phyloP scores from a whole-genome alignment of 2,888 invertebrate genomes.

The Leptogaster cylindrica region DNA sequence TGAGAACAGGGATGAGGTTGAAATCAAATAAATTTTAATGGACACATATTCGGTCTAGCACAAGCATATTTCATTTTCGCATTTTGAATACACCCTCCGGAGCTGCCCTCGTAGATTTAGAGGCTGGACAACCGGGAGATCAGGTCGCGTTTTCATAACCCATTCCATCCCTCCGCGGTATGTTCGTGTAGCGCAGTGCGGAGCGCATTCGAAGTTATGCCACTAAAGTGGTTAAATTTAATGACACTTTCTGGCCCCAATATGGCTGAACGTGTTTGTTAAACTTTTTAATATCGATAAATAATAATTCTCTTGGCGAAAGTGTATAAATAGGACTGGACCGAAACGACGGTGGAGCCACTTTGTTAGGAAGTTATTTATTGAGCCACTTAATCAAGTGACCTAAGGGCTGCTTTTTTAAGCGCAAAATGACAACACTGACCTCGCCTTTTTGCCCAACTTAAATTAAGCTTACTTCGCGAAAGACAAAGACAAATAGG shows the following conservation, averaged over 20 bases:
- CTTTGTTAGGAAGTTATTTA: constrained; percentile 36
- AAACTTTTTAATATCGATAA: constrained; percentile 35
- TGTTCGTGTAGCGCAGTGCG: background rate
- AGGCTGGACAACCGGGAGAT: background rate
- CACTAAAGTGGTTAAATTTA: constrained; percentile 23
- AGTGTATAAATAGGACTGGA: background rate
- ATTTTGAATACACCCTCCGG: constrained; percentile 35
- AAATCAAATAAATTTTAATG: constrained; percentile 47
- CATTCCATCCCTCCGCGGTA: background rate
- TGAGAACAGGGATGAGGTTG: background rate
- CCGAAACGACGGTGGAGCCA: background rate
- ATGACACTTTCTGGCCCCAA: constrained; percentile 23
- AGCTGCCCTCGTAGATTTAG: constrained; percentile 33
- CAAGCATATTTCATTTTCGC: constrained; percentile 44
- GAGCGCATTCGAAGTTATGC: constrained; percentile 16
- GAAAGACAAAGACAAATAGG: constrained; percentile 13
- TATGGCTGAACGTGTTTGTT: background rate
- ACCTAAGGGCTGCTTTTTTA: constrained; percentile 11
- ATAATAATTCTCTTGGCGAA: constrained; percentile 32
- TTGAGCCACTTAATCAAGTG: constrained; percentile 4
- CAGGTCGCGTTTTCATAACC: too few relatives aligned
- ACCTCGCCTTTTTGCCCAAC: constrained; percentile 2
- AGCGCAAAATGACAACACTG: background rate
- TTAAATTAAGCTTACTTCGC: constrained; percentile 11
- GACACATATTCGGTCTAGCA: constrained; percentile 46